These are phyloP conservation scores for Coregonus sp. DNA, from an alignment of 2,797 vertebrate species.

Conservation along the genomic window DNA sequence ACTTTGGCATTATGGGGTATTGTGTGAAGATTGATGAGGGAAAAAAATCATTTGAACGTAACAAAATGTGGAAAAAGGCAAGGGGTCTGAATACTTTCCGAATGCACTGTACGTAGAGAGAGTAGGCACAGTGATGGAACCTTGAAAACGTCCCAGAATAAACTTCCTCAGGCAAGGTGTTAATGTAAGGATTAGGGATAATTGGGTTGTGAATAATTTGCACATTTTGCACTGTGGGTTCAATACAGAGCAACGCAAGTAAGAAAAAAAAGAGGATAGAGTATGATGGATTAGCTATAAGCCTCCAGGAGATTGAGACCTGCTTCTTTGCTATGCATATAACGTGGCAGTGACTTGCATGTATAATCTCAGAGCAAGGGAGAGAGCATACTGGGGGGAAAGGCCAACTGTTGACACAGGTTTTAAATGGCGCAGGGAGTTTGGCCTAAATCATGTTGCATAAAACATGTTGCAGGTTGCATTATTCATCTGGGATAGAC, in stretches of 20 bases:
- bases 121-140: constrained; percentile 6
- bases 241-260: too few relatives aligned
- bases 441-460: constrained; percentile 56
- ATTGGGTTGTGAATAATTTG: constrained; percentile 16
- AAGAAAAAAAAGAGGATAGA: not conserved
- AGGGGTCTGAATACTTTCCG: too few relatives aligned
- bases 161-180: not conserved
- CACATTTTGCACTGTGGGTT: not conserved
- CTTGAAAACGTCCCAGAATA: constrained; percentile 24
- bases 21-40: too few relatives aligned
- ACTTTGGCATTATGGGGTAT: too few relatives aligned
- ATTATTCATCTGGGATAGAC: constrained; percentile 61
- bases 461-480: constrained; percentile 44
- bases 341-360: constrained; percentile 32
- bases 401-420: constrained; percentile 44
- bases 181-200: constrained; percentile 14
- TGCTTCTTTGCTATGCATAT: constrained; percentile 32
- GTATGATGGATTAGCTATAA: constrained; percentile 25
- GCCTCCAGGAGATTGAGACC: not conserved
- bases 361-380: constrained; percentile 21
- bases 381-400: constrained; percentile 40
- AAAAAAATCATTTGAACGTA: too few relatives aligned
- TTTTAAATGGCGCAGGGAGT: constrained; percentile 9
- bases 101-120: constrained; percentile 13
- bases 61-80: too few relatives aligned